Evolutionary conservation across 1,140 invertebrate genomes (phyloP).

Genomic region (Drosophila navojoa): DNA sequence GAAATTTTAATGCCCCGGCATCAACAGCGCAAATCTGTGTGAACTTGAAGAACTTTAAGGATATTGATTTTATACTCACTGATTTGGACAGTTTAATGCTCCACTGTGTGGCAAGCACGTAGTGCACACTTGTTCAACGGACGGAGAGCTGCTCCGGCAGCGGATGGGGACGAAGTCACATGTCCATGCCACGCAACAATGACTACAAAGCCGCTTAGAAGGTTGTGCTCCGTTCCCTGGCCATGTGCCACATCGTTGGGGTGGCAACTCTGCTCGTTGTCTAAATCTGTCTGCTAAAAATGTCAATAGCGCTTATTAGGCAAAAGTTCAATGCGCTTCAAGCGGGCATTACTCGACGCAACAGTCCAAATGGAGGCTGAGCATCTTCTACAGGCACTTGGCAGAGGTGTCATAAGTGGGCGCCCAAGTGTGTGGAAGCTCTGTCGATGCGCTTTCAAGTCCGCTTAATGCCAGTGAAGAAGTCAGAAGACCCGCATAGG

Average conservation of each 20-base stretch:
- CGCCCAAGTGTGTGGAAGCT: not conserved
- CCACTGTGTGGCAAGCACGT: slow-evolving; percentile 38
- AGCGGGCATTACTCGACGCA: slow-evolving; percentile 7
- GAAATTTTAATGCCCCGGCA: slow-evolving; percentile 51
- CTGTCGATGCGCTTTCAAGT: not conserved
- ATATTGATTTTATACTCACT: slow-evolving; percentile 58
- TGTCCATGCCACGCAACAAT: slow-evolving; percentile 40
- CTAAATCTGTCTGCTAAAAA: slow-evolving; percentile 52
- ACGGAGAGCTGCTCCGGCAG: not conserved
- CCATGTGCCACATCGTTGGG: not conserved
- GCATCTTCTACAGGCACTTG: slow-evolving; percentile 21
- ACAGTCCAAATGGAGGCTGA: slow-evolving; percentile 10
- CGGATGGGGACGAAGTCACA: slow-evolving; percentile 7
- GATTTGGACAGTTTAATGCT: slow-evolving; percentile 68
- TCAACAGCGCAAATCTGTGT: not conserved
- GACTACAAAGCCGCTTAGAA: slow-evolving; percentile 16
- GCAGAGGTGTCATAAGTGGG: slow-evolving; percentile 19
- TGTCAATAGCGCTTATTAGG: slow-evolving; percentile 74
- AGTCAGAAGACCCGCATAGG: not conserved
- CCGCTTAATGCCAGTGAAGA: not conserved
- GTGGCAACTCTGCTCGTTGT: slow-evolving; percentile 23
- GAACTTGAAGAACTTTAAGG: slow-evolving; percentile 40
- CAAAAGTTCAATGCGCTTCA: slow-evolving; percentile 64
- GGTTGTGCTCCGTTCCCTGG: not conserved
- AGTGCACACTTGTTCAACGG: not conserved